Base-by-base conservation (phyloP, 2,888 invertebrate genomes). In the Tipula unca region DNA sequence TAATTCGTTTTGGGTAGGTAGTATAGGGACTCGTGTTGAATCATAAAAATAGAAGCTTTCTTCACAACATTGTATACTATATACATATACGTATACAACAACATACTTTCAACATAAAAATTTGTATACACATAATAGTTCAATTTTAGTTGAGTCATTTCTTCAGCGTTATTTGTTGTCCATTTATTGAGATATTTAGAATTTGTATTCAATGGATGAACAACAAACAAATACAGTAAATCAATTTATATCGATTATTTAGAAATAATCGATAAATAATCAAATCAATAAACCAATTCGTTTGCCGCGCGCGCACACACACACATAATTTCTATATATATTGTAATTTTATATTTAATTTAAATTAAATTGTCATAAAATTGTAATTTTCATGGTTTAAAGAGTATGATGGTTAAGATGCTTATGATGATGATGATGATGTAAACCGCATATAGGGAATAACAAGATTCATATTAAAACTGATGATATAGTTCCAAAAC, bases 281-380 rank as follows among this genome's bases (percentile, higher is more conserved):
- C 10, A 17, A 48, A 48, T 17, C 48, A 48, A 42, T 42, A 42
- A n/a, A n/a, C n/a, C n/a, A n/a, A 32, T 32, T 32, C 32, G 6
- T 32, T 32, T 32, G 32, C 32, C 32, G 32, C 32, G 32, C 5
- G 0, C 32, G 6, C 3, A 32, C 4, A 32, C 32, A 32, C 1
- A 32, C 32, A 32, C 4, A 32, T 2, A 32, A 32, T 6, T 32
- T 48, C 6, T 48, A 48, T 17, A 48, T 48, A 48, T 17, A 48
- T 69, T 69, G 10, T 69, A 69, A 25, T 8, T 69, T 8, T 25
- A 32, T 32, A 69, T 69, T 69, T 8, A 69, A 69, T 32, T 83
- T 35, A 83, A 35, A 83, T 83, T 83, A 83, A 83, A 32, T 32
- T 83, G 83, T 83, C 83, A 83, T 83, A 83, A 83, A 83, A 83